Base-by-base conservation (phyloP, 2,113 vertebrate species). In the Daubentonia madagascariensis region DNA sequence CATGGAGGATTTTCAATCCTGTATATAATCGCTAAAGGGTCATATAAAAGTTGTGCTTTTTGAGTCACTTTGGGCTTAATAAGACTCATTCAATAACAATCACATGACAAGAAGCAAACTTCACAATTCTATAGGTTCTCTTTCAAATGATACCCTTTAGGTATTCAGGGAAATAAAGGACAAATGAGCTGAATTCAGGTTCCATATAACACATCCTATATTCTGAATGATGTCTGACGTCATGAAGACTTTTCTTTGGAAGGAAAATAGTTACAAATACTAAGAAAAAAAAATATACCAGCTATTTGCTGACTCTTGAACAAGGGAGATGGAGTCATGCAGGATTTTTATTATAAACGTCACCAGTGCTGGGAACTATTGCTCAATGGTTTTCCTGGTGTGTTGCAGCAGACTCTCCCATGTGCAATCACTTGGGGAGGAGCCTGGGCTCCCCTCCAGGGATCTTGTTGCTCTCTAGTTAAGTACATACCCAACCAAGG, bases 61-160 rank as follows among this genome's bases (percentile, higher is more conserved):
- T 50, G 63, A 85, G 45, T 92, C 67, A 72, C 32, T 65, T 87
- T 28, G 35, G 68, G 57, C 28, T 96, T 95, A 92, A 94, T 75
- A 37, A 96, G 88, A 80, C 12, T 50, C 70, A 84, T 88, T 95
- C 80, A 92, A n/a, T 50, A 63, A 59, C 54, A 54, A 65, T 85
- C 59, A 86, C 25, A 9, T 37, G 43, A 80, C 23, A 88, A 94
- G 48, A 16, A 96, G 40, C 45, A 84, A 87, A 50, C 59, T 76
- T 85, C 86, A 80, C 23, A 65, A 22, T n/a, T 80, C 67, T 73
- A 20, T 48, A 96, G n/a, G 37, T 75, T 88, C 68, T 89, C 73
- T 84, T 75, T 92, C 45, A 87, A 96, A 93, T 45, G 37, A 68
- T 83, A 63, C 6, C 40, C 63, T 28, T 68, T 8, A 88, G 61